These are phyloP conservation scores for Nyctereutes procyonoides DNA, from an alignment of 2,113 vertebrate species.

Conservation along the genomic window DNA sequence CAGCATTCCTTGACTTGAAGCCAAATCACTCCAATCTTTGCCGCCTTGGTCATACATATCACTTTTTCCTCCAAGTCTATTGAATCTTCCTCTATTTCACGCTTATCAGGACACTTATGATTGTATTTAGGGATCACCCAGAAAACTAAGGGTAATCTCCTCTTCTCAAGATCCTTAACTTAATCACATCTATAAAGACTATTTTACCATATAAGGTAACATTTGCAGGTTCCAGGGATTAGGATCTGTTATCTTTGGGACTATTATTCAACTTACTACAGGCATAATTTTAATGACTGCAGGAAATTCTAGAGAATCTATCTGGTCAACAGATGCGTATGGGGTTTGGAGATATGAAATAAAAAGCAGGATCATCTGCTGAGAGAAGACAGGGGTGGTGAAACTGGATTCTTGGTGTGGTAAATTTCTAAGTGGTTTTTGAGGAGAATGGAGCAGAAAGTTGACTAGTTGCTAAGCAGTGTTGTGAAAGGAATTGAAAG, in stretches of 20 bases:
- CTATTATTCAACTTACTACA: background rate
- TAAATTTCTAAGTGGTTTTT: background rate
- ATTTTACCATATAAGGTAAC: background rate
- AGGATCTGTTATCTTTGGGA: background rate
- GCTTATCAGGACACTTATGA: background rate
- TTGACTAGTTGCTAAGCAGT: background rate
- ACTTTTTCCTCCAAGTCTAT: background rate
- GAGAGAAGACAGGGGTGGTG: background rate
- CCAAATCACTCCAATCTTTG: background rate
- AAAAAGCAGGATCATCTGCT: background rate
- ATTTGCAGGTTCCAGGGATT: background rate
- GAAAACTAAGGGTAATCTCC: background rate
- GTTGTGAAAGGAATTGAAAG: background rate
- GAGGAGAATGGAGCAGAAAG: background rate
- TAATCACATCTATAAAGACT: background rate
- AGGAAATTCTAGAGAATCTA: background rate
- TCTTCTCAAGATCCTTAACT: background rate
- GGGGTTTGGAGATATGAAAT: background rate
- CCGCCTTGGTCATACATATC: background rate
- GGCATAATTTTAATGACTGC: background rate
- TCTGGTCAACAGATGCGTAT: background rate
- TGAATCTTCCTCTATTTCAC: too few relatives aligned
- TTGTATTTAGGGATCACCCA: background rate
- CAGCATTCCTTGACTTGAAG: background rate
- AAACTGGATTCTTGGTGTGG: background rate